These are phyloP conservation scores for Drosophila pruinosa DNA, from an alignment of 1,140 invertebrate genomes.

Conservation along the genomic window DNA sequence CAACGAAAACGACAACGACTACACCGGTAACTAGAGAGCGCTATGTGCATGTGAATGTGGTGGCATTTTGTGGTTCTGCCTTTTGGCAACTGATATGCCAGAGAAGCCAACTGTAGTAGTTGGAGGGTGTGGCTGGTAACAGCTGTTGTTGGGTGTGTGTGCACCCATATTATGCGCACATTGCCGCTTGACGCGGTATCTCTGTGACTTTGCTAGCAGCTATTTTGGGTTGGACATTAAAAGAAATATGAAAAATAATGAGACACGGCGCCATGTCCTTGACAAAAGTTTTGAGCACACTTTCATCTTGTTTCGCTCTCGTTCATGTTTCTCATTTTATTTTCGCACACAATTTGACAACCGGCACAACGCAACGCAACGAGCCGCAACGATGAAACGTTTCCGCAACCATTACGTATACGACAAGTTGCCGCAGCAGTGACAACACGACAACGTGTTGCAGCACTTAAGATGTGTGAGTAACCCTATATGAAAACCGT, in stretches of 20 bases:
- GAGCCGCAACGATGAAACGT: slow-evolving; percentile 31
- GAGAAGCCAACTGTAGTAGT: background rate
- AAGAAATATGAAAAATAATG: slow-evolving; percentile 52
- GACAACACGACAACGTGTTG: slow-evolving; percentile 53
- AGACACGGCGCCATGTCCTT: slow-evolving; percentile 42
- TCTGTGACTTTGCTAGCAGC: background rate
- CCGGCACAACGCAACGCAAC: slow-evolving; percentile 48
- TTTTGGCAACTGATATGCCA: slow-evolving; percentile 22
- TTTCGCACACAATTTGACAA: slow-evolving; percentile 59
- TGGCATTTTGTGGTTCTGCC: slow-evolving; percentile 30
- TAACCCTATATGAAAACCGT: slow-evolving; percentile 8
- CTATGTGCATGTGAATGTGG: slow-evolving; percentile 8
- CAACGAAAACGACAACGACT: background rate
- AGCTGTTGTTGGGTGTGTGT: slow-evolving; percentile 9
- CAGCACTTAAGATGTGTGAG: slow-evolving; percentile 39
- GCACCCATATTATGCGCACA: background rate
- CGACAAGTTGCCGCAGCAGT: slow-evolving; percentile 48
- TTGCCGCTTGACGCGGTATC: background rate
- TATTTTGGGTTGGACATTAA: slow-evolving; percentile 20
- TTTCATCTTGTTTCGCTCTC: slow-evolving; percentile 19
- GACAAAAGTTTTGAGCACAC: slow-evolving; percentile 29
- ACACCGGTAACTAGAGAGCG: no score
- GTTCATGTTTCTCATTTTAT: slow-evolving; percentile 38
- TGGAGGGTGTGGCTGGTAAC: slow-evolving; percentile 9
- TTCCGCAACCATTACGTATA: slow-evolving; percentile 61